Evolutionary conservation across 2,888 invertebrate genomes (phyloP).

Genomic region (Pyrrhia umbra): DNA sequence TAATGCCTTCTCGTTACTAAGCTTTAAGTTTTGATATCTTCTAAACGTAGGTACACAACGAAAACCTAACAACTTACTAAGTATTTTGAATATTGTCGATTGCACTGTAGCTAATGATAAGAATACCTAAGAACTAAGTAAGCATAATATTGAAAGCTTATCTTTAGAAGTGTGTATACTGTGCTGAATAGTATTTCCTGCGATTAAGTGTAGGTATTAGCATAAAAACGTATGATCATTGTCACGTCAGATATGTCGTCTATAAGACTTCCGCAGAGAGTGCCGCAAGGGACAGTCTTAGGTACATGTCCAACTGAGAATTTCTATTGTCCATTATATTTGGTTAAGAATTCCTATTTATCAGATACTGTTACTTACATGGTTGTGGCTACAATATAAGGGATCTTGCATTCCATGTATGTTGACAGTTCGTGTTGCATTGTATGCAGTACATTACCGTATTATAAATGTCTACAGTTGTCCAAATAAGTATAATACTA

Average conservation of each 20-base stretch:
- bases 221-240: conserved; percentile 18
- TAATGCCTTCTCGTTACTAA: background rate
- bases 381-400: conserved; percentile 35
- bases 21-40: background rate
- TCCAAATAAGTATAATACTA: conserved; percentile 32
- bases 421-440: conserved; percentile 40
- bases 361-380: conserved; percentile 33
- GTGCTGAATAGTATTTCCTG: conserved; percentile 8
- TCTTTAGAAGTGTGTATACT: background rate
- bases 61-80: background rate
- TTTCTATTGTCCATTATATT: conserved; percentile 47
- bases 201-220: conserved; percentile 5
- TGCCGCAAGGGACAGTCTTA: conserved; percentile 35
- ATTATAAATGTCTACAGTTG: conserved; percentile 5
- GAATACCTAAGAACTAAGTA: background rate
- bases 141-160: background rate
- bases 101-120: conserved; percentile 10
- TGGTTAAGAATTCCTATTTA: conserved; percentile 47
- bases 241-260: conserved; percentile 7
- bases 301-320: conserved; percentile 38
- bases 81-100: background rate
- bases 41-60: background rate
- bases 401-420: conserved; percentile 32
- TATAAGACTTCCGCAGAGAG: conserved; percentile 12
- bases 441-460: conserved; percentile 34